Conservation (phyloP, 2,888 invertebrate genomes). For the Polydrusus tereticollis region DNA sequence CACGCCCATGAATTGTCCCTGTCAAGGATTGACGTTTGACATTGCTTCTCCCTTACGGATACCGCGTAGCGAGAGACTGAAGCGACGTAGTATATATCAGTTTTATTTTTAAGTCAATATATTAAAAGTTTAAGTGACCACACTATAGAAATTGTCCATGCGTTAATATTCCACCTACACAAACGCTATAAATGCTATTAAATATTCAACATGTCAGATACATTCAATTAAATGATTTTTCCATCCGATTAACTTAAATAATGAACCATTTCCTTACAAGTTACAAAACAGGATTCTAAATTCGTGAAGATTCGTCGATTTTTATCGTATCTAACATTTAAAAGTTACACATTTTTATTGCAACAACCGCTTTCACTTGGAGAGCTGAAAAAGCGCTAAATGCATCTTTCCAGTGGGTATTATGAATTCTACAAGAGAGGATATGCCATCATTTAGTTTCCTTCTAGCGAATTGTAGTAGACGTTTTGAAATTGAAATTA, state of each 20-base stretch:
- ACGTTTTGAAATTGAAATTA: neutral
- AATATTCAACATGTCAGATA: constrained; percentile 1
- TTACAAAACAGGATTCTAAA: neutral
- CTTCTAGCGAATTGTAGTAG: neutral
- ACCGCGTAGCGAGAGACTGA: no score
- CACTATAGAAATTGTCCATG: no score
- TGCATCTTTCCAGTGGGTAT: neutral
- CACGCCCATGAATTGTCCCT: no score
- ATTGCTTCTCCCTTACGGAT: no score
- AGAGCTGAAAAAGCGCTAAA: neutral
- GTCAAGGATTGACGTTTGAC: no score
- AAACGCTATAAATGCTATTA: no score
- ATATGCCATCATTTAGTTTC: neutral
- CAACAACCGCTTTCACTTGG: neutral
- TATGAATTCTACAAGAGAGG: no score
- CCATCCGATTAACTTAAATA: neutral
- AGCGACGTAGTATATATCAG: no score
- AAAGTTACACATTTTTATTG: neutral
- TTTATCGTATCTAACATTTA: neutral
- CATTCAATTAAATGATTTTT: neutral
- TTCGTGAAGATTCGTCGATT: neutral
- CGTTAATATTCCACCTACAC: no score
- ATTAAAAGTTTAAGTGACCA: no score
- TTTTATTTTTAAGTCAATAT: no score
- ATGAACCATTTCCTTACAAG: neutral